Base-by-base conservation (phyloP, 2,888 invertebrate genomes). In the Agrotis exclamationis region DNA sequence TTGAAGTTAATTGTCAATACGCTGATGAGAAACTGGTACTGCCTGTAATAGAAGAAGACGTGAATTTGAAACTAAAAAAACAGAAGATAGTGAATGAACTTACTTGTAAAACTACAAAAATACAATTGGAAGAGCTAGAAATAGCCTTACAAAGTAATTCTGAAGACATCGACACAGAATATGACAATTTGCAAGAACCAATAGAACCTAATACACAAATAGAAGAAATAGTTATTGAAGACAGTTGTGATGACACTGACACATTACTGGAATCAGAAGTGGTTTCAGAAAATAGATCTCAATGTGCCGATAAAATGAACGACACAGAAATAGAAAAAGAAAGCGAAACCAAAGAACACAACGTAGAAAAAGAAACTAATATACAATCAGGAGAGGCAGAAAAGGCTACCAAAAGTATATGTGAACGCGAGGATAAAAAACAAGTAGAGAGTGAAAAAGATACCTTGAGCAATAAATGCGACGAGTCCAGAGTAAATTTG, bases 1-100 rank as follows among this genome's bases (percentile, higher is more conserved):
- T 76, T 16, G 76, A 76, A 76, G 76, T 69, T 50, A 45, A 45
- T 60, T 75, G 74, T 56, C 48, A 75, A 60, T 56, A 74, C 24
- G 54, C 76, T 50, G 60, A 74, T 56, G 48, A 48, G 13, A 33
- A 48, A 18, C 66, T 74, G n/a, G 11, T 70, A 20, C 39, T 70
- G 13, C 63, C 70, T 20, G 11, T 39, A 45, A 59, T 20, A 24
- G 63, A 28, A 65, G 48, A 33, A 60, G n/a, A n/a, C 2, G 13
- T 20, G 5, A 11, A 22, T 56, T n/a, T 11, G 13, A 50, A 50
- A 54, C 7, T 48, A 44, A 71, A 54, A 54, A 24, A 48, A 9
- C 20, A 20, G 5, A 39, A 47, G 39, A 13, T 22, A 13, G 11
- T 14, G 5, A 33, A 33, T 13, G 5, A n/a, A 54, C 11, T 13